These are phyloP conservation scores for Cybosia mesomella DNA, from an alignment of 2,888 invertebrate species.

Conservation along the genomic window DNA sequence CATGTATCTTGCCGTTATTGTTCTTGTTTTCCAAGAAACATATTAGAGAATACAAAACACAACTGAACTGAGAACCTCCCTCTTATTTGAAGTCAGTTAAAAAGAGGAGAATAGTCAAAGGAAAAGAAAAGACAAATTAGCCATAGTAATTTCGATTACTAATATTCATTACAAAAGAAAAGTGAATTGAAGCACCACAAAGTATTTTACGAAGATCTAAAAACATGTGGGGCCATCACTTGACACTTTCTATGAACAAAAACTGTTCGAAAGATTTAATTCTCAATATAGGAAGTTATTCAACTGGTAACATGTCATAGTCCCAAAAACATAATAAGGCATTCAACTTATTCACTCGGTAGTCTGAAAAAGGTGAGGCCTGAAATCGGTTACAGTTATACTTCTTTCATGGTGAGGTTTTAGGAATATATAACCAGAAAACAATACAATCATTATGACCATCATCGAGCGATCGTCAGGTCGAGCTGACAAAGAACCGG, in stretches of 20 bases:
- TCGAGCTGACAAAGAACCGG: too few species aligned
- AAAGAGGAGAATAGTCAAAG: too few species aligned
- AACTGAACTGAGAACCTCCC: too few species aligned
- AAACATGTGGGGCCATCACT: slow-evolving; percentile 6
- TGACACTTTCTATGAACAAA: slow-evolving; percentile 14
- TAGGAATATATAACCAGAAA: too few species aligned
- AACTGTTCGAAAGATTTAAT: slow-evolving; percentile 7
- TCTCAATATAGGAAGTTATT: not conserved
- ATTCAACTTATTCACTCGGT: not conserved
- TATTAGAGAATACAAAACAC: too few species aligned
- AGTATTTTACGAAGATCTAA: not conserved
- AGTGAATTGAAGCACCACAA: not conserved
- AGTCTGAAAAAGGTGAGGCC: too few species aligned
- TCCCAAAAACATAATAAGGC: not conserved
- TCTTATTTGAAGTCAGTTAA: too few species aligned
- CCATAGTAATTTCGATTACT: not conserved
- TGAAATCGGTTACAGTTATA: not conserved
- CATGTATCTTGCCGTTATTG: too few species aligned
- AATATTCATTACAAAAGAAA: not conserved
- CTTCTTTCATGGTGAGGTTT: not conserved
- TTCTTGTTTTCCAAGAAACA: too few species aligned
- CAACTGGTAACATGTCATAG: not conserved
- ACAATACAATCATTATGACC: too few species aligned
- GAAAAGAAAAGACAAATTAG: too few species aligned
- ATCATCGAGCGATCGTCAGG: too few species aligned